Conservation (phyloP, 2,888 invertebrate species). For the Thecophora atra region DNA sequence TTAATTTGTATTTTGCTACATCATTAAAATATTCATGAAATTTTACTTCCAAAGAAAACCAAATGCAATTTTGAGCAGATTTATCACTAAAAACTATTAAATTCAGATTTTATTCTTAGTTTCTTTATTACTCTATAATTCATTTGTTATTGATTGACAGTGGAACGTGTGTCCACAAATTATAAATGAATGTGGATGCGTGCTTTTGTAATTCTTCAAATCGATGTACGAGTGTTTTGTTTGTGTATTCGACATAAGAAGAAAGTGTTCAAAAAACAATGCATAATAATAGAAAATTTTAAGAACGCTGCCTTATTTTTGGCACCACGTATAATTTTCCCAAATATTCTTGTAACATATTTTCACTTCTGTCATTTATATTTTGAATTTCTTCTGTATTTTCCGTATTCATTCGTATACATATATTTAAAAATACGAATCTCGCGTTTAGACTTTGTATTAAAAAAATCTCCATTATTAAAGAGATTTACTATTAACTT, state of each 20-base stretch:
- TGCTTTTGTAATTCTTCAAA: too few relatives aligned
- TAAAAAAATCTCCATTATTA: not conserved
- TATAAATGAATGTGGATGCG: not conserved
- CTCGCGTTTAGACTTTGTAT: not conserved
- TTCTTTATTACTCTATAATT: too few relatives aligned
- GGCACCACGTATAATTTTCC: not conserved
- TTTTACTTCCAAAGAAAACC: too few relatives aligned
- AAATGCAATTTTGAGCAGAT: too few relatives aligned
- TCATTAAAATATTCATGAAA: too few relatives aligned
- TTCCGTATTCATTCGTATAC: not conserved
- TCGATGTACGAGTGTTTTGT: not conserved
- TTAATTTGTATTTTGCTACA: too few relatives aligned
- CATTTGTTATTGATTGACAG: not conserved
- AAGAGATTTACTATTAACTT: not conserved
- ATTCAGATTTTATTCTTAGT: too few relatives aligned
- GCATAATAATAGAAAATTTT: slow-evolving; percentile 7
- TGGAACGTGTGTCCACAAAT: not conserved
- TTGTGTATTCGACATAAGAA: too few relatives aligned
- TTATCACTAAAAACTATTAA: too few relatives aligned
- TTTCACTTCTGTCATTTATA: not conserved
- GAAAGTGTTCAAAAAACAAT: too few relatives aligned
- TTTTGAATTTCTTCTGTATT: not conserved
- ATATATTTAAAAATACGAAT: not conserved
- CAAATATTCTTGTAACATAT: not conserved
- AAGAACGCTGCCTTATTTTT: not conserved